These are phyloP conservation scores for Sesia apiformis DNA, from an alignment of 2,888 invertebrate species.

Conservation along the genomic window DNA sequence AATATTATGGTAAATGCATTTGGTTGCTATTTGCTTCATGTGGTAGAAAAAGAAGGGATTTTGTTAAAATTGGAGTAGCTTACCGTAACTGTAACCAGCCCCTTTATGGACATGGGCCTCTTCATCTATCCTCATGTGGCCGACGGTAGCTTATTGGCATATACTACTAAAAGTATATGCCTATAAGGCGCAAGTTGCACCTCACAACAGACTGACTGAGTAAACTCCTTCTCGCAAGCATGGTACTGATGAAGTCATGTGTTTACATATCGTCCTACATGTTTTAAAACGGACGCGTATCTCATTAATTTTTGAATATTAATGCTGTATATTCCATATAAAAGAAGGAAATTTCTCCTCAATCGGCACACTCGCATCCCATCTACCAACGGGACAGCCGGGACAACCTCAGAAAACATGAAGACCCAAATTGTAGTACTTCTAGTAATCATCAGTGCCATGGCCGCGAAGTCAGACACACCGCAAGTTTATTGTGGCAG, in stretches of 20 bases:
- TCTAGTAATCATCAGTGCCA: background rate
- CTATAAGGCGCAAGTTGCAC: too few species aligned
- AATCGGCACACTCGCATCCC: background rate
- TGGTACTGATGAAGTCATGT: background rate
- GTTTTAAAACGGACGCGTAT: background rate
- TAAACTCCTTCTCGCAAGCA: too few species aligned
- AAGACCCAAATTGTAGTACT: slow-evolving; percentile 1
- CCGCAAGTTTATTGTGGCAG: slow-evolving; percentile 14
- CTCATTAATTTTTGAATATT: background rate
- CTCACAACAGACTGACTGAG: too few species aligned
- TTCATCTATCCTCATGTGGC: too few species aligned
- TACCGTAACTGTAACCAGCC: too few species aligned
- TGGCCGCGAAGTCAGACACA: slow-evolving; percentile 2
- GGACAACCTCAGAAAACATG: background rate
- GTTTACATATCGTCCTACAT: background rate
- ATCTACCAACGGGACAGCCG: background rate
- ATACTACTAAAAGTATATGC: too few species aligned
- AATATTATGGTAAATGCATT: too few species aligned
- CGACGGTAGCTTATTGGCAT: too few species aligned
- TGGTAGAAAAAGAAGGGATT: too few species aligned
- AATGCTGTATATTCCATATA: background rate
- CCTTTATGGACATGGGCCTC: too few species aligned
- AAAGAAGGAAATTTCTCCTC: background rate
- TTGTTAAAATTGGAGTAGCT: too few species aligned
- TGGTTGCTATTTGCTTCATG: too few species aligned